Evolutionary conservation across 92 coral and sea anemone genomes (phyloP), one percentile per base, ranked within the genome.

Genomic region (Phymanthus crucifer): DNA sequence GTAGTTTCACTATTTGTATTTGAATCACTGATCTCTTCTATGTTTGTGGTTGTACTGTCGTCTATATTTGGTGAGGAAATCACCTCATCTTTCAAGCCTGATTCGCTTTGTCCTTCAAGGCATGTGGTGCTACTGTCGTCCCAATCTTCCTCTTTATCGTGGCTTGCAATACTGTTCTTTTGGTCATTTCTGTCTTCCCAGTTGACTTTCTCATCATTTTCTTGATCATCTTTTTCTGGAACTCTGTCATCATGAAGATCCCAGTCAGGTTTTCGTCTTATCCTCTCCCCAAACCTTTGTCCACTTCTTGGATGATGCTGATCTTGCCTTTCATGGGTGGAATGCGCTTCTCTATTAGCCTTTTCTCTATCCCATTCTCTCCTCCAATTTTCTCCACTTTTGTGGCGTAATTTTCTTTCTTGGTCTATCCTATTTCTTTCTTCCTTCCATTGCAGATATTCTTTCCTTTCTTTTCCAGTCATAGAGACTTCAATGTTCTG

Each of bases 361-460:
- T 92, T 92, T 8, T 38, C 33, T 23, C 85, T 85, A 74, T 92
- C 97, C 97, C 97, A 92, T 27, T 87, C 94, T 23, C 97, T 83
- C 71, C 86, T 76, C 97, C 97, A 92, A 46, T 52, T 78, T 7
- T 89, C 94, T 5, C 88, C 72, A 74, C 74, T 87, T 66, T 90
- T 92, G 37, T 91, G 94, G 45, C 94, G 73, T 68, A 78, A 84
- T 71, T 79, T 86, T 10, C 97, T 84, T 45, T 85, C 89, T 66
- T 75, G 74, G n/a, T 92, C 97, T 34, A 92, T 84, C 38, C 48
- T 82, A 9, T 19, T 46, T 78, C 97, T 85, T 33, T 92, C 94
- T 56, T 92, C 94, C 38, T 72, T 87, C 97, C 97, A 92, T 68
- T 87, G 81, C 34, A 40, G 46, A 54, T 92, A 92, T 40, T 85